phyloP scores from a whole-genome alignment of 1,140 invertebrate species.

The Dendrolimus kikuchii region DNA sequence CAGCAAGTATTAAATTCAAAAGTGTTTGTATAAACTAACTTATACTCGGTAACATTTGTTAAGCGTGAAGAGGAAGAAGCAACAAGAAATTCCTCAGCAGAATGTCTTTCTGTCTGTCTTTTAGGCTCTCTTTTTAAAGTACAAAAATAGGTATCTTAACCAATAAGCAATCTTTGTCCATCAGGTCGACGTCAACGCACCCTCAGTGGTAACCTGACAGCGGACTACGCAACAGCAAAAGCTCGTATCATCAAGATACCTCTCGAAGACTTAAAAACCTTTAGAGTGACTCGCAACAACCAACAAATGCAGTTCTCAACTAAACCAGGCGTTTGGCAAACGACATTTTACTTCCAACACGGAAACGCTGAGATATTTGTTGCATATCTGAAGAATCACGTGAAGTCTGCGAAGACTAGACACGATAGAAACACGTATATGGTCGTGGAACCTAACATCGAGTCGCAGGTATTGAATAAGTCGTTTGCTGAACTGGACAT shows the following conservation, averaged over 20 bases:
- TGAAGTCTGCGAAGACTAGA: constrained; percentile 78
- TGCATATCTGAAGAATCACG: constrained; percentile 73
- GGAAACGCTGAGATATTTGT: constrained; percentile 88
- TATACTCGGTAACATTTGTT: too few relatives aligned
- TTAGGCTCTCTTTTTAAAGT: too few relatives aligned
- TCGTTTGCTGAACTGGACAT: constrained; percentile 90
- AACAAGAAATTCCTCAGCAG: too few relatives aligned
- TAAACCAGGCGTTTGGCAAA: constrained; percentile 82
- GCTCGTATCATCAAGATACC: constrained; percentile 76
- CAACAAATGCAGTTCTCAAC: constrained; percentile 81
- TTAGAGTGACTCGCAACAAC: constrained; percentile 77
- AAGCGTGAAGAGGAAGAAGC: too few relatives aligned
- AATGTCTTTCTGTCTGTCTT: too few relatives aligned
- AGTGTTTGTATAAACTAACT: too few relatives aligned
- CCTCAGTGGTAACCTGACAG: constrained; percentile 68
- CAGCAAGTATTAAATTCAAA: too few relatives aligned
- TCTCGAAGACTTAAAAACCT: constrained; percentile 78
- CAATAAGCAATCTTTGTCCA: too few relatives aligned
- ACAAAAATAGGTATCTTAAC: too few relatives aligned
- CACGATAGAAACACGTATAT: constrained; percentile 81
- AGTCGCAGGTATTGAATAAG: constrained; percentile 80
- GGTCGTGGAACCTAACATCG: constrained; percentile 76
- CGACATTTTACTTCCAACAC: constrained; percentile 88
- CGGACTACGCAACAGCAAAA: constrained; percentile 68
- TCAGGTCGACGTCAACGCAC: constrained; percentile 68